These are phyloP conservation scores for Cataglyphis albicans DNA, from an alignment of 2,888 invertebrate species.

Conservation along the genomic window DNA sequence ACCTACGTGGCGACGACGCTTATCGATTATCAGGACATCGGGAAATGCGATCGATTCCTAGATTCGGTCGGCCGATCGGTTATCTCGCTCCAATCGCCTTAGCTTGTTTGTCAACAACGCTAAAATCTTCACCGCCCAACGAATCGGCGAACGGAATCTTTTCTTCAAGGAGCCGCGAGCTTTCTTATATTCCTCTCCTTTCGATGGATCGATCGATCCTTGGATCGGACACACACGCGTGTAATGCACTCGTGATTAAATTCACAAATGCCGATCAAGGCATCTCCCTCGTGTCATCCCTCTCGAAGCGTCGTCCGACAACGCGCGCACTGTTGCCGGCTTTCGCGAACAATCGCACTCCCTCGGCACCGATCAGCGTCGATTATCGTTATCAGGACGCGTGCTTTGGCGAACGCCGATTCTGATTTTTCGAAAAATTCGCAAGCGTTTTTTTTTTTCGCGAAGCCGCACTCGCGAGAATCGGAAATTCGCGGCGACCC, in stretches of 20 bases:
- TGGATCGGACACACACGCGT: constrained; percentile 16
- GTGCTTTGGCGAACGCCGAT: constrained; percentile 25
- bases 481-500: constrained; percentile 56
- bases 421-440: not conserved
- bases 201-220: constrained; percentile 4
- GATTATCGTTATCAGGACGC: not conserved
- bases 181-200: not conserved
- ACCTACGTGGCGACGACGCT: constrained; percentile 65
- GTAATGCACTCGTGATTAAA: constrained; percentile 31
- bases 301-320: constrained; percentile 18
- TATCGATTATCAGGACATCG: constrained; percentile 81
- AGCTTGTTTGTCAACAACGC: constrained; percentile 49
- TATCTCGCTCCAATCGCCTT: constrained; percentile 33
- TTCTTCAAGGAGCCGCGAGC: not conserved
- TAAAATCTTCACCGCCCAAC: constrained; percentile 1
- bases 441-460: not conserved
- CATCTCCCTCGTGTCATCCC: constrained; percentile 13
- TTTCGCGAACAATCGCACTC: constrained; percentile 25
- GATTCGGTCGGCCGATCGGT: constrained; percentile 57
- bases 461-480: constrained; percentile 40
- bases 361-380: constrained; percentile 21
- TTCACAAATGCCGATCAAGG: constrained; percentile 40
- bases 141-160: constrained; percentile 22
- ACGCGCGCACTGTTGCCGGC: constrained; percentile 48
- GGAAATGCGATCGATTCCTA: constrained; percentile 67